Evolutionary conservation across 2,888 invertebrate species (phyloP).

Genomic region (Aphidius colemani): DNA sequence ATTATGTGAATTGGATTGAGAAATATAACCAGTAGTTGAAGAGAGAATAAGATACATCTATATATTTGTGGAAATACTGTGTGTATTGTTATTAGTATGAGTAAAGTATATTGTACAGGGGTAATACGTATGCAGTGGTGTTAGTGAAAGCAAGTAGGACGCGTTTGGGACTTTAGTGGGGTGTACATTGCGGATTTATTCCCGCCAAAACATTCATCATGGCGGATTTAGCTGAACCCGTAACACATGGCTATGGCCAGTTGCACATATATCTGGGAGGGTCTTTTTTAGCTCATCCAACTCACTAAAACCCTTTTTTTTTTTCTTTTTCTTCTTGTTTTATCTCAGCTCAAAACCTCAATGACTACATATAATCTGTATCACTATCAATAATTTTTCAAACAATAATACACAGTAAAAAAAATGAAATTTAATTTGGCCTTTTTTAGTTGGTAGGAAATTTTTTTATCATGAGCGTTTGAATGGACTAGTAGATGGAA

Average conservation of each 20-base stretch:
- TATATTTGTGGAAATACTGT: background rate
- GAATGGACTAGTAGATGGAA: no score
- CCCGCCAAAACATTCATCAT: constrained; percentile 61
- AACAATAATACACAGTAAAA: no score
- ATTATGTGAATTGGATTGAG: no score
- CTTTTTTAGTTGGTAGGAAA: no score
- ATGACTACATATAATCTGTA: constrained; percentile 40
- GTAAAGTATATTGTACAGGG: constrained; percentile 35
- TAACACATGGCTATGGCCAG: constrained; percentile 58
- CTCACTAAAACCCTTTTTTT: constrained; percentile 38
- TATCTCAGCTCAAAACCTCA: constrained; percentile 32
- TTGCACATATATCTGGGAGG: constrained; percentile 44
- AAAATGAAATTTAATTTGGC: no score
- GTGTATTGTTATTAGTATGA: constrained; percentile 29
- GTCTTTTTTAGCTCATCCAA: constrained; percentile 38
- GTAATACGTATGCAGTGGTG: constrained; percentile 30
- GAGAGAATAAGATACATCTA: no score
- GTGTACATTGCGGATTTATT: constrained; percentile 61
- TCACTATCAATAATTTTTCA: constrained; percentile 48
- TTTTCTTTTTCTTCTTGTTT: constrained; percentile 27
- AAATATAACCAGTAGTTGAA: no score
- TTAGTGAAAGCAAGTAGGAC: constrained; percentile 39
- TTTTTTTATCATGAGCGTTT: no score
- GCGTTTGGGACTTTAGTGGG: constrained; percentile 42
- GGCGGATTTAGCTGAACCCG: constrained; percentile 62